Evolutionary conservation across 1,140 invertebrate genomes (phyloP).

Genomic region (Bombus sylvicola): DNA sequence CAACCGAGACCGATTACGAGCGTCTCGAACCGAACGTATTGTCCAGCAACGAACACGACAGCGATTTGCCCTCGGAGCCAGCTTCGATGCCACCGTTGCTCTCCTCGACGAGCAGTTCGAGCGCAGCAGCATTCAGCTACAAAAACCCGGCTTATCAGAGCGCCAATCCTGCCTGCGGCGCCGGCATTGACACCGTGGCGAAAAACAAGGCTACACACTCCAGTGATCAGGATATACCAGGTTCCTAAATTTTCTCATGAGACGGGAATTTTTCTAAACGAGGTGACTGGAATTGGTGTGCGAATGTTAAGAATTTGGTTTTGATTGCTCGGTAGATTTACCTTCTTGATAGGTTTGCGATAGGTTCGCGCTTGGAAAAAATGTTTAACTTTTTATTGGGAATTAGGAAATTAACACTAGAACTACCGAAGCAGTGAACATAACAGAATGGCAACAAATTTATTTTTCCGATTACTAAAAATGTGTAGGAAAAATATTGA

Average conservation of each 20-base stretch:
- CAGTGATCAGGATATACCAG: conserved; percentile 82
- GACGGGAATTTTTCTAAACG: no score
- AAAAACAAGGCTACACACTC: conserved; percentile 77
- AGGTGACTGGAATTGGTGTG: no score
- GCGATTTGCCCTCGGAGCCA: conserved; percentile 81
- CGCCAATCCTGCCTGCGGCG: conserved; percentile 85
- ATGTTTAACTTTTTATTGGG: no score
- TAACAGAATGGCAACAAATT: no score
- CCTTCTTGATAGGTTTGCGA: no score
- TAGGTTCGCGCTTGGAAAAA: no score
- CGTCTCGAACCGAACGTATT: conserved; percentile 24
- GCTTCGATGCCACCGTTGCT: conserved; percentile 84
- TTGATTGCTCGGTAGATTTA: no score
- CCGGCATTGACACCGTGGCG: conserved; percentile 59
- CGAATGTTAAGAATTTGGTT: no score
- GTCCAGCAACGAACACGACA: conserved; percentile 74
- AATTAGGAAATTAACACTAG: no score
- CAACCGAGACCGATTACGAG: conserved; percentile 27
- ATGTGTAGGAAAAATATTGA: no score
- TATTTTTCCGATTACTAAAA: no score
- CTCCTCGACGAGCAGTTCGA: conserved; percentile 73
- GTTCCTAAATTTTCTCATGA: conserved; percentile 44
- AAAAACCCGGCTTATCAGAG: conserved; percentile 89
- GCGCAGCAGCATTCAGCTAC: conserved; percentile 85
- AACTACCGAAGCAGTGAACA: no score